These are phyloP conservation scores for Myopa testacea DNA, from an alignment of 2,888 invertebrate genomes.

Conservation along the genomic window DNA sequence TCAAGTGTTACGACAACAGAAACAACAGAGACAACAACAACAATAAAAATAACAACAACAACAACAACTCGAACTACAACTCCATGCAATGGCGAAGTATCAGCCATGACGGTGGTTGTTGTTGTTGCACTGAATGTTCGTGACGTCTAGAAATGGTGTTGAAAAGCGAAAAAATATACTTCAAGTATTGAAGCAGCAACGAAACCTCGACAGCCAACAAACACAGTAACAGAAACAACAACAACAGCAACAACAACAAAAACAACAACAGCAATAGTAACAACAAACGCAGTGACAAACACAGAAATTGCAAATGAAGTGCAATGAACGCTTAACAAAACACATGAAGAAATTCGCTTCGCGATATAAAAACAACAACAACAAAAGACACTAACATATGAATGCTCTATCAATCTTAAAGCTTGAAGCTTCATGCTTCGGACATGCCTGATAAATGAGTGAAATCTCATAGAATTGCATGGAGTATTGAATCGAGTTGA, in stretches of 20 bases:
- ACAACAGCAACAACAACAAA: no score
- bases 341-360: background rate
- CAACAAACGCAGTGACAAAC: background rate
- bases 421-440: no score
- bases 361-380: background rate
- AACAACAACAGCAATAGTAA: no score
- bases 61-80: background rate
- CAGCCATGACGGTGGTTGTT: conserved; percentile 2
- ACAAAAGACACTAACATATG: background rate
- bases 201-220: no score
- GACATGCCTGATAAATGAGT: no score
- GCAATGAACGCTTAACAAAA: no score
- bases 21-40: background rate
- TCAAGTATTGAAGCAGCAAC: no score
- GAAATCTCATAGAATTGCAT: no score
- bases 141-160: background rate
- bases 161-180: no score
- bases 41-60: conserved; percentile 2
- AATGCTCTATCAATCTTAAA: no score
- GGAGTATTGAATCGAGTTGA: no score
- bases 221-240: background rate
- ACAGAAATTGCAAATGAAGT: background rate
- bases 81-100: background rate
- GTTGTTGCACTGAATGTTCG: background rate
- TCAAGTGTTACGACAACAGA: background rate